A percentile compares a stretch with the other conserved stretches of the same genome.
phyloP scores from a whole-genome alignment of 2,113 vertebrate genomes.

The Limnothrissa miodon region DNA sequence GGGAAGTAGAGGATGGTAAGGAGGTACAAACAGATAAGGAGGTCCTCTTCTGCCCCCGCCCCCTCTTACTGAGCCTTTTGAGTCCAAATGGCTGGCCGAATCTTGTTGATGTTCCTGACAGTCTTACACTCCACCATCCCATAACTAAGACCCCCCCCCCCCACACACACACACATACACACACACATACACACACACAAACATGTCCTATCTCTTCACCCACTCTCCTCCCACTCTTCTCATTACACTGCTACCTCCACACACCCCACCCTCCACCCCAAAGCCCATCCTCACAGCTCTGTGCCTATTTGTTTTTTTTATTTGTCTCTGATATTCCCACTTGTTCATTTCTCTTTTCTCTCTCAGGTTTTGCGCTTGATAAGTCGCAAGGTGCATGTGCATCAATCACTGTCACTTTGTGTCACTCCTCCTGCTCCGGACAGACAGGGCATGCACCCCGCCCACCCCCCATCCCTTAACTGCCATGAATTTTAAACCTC shows the following conservation, averaged over 20 bases:
- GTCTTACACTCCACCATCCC: neutral
- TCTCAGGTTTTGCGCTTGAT: slow-evolving; percentile 49
- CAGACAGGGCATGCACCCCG: slow-evolving; percentile 23
- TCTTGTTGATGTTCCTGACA: neutral
- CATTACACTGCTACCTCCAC: slow-evolving; percentile 58
- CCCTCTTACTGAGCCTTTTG: neutral
- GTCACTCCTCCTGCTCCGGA: slow-evolving; percentile 58
- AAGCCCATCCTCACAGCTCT: slow-evolving; percentile 38
- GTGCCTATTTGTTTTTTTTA: slow-evolving; percentile 59
- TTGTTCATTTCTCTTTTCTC: slow-evolving; percentile 46
- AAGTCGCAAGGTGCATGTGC: slow-evolving; percentile 63
- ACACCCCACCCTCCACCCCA: neutral
- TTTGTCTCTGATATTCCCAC: slow-evolving; percentile 61
- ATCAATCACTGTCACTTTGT: slow-evolving; percentile 83
- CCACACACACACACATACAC: neutral
- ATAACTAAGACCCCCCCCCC: neutral
- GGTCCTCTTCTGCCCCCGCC: neutral
- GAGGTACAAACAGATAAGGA: neutral
- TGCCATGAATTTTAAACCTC: slow-evolving; percentile 62
- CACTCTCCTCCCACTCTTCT: slow-evolving; percentile 53
- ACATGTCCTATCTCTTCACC: neutral
- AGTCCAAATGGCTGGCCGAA: neutral
- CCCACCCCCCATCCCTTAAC: slow-evolving; percentile 45
- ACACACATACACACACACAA: neutral
- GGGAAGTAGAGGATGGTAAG: neutral